These are phyloP conservation scores for Gonioctena quinquepunctata DNA, from an alignment of 1,140 invertebrate species.

Conservation along the genomic window DNA sequence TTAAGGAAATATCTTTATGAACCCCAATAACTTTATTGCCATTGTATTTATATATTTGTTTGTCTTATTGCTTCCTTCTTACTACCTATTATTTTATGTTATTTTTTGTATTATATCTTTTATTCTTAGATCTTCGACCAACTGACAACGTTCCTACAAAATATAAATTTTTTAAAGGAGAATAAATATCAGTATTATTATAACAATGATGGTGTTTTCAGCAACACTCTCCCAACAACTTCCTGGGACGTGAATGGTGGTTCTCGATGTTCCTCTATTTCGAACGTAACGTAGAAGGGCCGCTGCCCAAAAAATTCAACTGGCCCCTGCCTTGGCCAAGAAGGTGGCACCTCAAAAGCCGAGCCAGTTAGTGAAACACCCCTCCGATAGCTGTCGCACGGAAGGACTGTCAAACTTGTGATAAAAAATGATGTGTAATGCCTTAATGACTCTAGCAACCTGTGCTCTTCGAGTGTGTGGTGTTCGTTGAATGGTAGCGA, in stretches of 20 bases:
- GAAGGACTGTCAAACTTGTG: conserved; percentile 13
- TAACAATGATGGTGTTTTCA: too few relatives aligned
- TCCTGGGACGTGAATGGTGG: conserved; percentile 75
- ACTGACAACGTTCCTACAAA: too few relatives aligned
- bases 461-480: conserved; percentile 29
- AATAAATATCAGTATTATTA: too few relatives aligned
- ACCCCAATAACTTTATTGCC: too few relatives aligned
- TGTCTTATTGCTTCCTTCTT: too few relatives aligned
- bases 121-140: too few relatives aligned
- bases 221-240: conserved; percentile 53
- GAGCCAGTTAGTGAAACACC: conserved; percentile 51
- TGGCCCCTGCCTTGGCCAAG: conserved; percentile 84
- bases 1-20: too few relatives aligned
- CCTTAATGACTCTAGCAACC: conserved; percentile 33
- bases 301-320: conserved; percentile 79
- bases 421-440: conserved; percentile 28
- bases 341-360: conserved; percentile 64
- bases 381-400: not conserved
- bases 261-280: conserved; percentile 82
- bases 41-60: too few relatives aligned
- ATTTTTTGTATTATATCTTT: too few relatives aligned
- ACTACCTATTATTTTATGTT: too few relatives aligned
- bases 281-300: conserved; percentile 80
- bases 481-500: too few relatives aligned
- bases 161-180: too few relatives aligned